phyloP scores from a whole-genome alignment of 23 tunicate species.

The Halocynthia aurantium region DNA sequence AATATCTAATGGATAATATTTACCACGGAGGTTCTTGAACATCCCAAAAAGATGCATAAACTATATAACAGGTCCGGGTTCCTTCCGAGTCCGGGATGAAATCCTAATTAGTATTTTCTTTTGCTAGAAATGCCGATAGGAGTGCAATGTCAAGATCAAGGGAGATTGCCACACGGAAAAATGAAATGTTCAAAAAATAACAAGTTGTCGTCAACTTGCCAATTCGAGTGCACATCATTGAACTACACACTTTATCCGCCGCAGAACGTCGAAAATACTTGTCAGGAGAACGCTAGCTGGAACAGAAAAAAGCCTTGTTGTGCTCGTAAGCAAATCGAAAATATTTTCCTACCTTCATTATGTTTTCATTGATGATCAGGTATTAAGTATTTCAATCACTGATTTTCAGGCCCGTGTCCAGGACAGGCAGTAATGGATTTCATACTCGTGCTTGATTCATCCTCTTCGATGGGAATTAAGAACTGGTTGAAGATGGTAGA shows the following conservation, averaged over 20 bases:
- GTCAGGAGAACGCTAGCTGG: constrained; percentile 41
- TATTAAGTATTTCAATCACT: too few relatives aligned
- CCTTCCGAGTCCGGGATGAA: too few relatives aligned
- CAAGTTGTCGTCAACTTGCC: not conserved
- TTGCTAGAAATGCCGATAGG: not conserved
- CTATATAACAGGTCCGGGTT: too few relatives aligned
- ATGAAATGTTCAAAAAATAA: not conserved
- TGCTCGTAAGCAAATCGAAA: constrained; percentile 35
- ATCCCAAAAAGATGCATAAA: too few relatives aligned
- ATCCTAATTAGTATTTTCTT: not conserved
- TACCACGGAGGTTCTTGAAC: too few relatives aligned
- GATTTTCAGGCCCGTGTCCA: constrained; percentile 40
- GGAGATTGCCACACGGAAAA: not conserved
- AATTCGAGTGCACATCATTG: not conserved
- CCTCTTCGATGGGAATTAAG: constrained; percentile 53
- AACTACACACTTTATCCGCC: constrained; percentile 9
- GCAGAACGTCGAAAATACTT: not conserved
- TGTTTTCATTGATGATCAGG: too few relatives aligned
- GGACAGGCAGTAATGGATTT: constrained; percentile 68
- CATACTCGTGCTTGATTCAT: constrained; percentile 61
- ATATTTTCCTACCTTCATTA: not conserved
- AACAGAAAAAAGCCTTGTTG: constrained; percentile 48
- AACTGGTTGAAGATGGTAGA: constrained; percentile 57
- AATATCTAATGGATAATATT: too few relatives aligned
- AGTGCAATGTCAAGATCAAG: not conserved